Percentiles rank a stretch among this genome's conserved stretches.
Evolutionary conservation across 1,140 invertebrate genomes (phyloP).

Genomic region (Drosophila ficusphila): DNA sequence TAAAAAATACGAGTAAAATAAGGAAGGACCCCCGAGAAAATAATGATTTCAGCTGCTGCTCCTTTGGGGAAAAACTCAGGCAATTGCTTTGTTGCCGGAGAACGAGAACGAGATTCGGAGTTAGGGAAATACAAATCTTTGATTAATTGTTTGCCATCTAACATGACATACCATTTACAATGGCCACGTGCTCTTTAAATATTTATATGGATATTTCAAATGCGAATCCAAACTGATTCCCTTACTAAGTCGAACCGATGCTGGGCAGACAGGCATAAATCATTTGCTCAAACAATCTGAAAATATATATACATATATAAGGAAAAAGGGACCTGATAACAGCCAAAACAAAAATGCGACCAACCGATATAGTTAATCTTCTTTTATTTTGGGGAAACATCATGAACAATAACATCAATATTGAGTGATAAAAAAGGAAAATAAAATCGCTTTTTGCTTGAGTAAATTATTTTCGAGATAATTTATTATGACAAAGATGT

Average conservation of each 20-base stretch:
- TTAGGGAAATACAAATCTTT: constrained; percentile 73
- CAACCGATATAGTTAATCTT: constrained; percentile 42
- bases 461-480: background rate
- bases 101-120: constrained; percentile 5
- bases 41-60: constrained; percentile 30
- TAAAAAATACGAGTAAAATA: background rate
- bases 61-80: constrained; percentile 23
- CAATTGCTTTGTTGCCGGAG: constrained; percentile 17
- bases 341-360: constrained; percentile 13
- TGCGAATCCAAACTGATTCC: constrained; percentile 45
- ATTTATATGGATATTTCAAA: constrained; percentile 60
- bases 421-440: background rate
- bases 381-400: constrained; percentile 9
- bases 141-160: constrained; percentile 74
- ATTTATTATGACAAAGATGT: background rate
- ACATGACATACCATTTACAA: constrained; percentile 80
- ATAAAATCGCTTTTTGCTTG: background rate
- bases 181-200: constrained; percentile 80
- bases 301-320: constrained; percentile 15
- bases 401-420: constrained; percentile 10
- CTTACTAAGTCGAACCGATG: background rate
- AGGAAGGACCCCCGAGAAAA: constrained; percentile 13
- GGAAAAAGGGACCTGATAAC: constrained; percentile 32
- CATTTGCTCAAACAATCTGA: constrained; percentile 55
- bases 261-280: constrained; percentile 66